phyloP scores from a whole-genome alignment of 2,113 vertebrate genomes.

The Cynocephalus volans region DNA sequence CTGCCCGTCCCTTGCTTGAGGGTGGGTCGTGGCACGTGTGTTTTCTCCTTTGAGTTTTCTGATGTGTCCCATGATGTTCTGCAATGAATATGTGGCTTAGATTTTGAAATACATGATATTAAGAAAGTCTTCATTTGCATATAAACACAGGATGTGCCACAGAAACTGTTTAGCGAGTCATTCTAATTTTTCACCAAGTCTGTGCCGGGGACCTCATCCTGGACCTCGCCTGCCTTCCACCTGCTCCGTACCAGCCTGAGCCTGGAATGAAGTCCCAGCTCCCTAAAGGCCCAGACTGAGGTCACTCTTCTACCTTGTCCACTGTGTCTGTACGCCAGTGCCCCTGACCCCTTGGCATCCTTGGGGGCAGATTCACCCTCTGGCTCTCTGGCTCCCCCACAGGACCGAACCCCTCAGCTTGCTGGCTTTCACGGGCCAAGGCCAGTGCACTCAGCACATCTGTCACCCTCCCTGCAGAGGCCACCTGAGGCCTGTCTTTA shows the following conservation, averaged over 20 bases:
- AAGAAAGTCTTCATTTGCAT: background rate
- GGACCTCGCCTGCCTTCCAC: background rate
- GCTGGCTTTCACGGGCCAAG: fast-evolving
- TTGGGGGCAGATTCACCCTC: fast-evolving
- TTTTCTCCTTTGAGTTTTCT: background rate
- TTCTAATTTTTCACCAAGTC: too few relatives aligned
- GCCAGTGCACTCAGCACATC: fast-evolving
- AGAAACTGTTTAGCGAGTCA: too few relatives aligned
- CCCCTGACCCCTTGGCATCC: background rate
- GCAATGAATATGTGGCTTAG: background rate
- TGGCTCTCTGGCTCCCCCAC: fast-evolving
- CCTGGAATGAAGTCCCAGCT: background rate
- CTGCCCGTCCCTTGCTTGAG: fast-evolving
- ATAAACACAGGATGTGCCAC: background rate
- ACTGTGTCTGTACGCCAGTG: fast-evolving
- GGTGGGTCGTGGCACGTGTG: fast-evolving
- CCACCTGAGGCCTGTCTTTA: fast-evolving
- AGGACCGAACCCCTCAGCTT: background rate
- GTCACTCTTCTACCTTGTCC: fast-evolving
- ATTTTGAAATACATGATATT: background rate
- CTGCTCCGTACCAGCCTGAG: too few relatives aligned
- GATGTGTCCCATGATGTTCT: fast-evolving
- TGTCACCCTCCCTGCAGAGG: background rate
- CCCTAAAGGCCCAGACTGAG: background rate
- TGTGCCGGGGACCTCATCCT: background rate